These are phyloP conservation scores for Lethocerus indicus DNA, from an alignment of 1,140 invertebrate species.

Conservation along the genomic window DNA sequence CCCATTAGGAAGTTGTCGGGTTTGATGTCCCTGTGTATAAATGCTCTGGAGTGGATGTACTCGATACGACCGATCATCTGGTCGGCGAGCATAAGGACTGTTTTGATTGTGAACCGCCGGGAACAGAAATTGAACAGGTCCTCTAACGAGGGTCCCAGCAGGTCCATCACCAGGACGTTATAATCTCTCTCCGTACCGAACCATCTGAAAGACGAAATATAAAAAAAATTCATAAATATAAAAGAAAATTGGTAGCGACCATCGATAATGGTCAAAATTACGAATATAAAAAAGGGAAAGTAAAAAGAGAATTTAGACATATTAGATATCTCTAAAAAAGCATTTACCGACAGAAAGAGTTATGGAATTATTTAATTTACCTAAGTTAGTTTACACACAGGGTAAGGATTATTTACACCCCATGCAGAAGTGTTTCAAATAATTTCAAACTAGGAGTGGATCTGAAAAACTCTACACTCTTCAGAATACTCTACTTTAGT, in stretches of 20 bases:
- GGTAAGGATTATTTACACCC: too few relatives aligned
- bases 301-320: too few relatives aligned
- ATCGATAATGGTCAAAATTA: too few relatives aligned
- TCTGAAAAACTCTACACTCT: too few relatives aligned
- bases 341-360: too few relatives aligned
- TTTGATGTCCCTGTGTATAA: conserved; percentile 92
- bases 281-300: too few relatives aligned
- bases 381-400: too few relatives aligned
- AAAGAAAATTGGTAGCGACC: not conserved
- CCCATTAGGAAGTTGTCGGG: conserved; percentile 99
- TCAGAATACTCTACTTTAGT: too few relatives aligned
- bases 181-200: conserved; percentile 85
- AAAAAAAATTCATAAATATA: not conserved
- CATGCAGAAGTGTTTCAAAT: too few relatives aligned
- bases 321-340: too few relatives aligned
- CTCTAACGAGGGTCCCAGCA: conserved; percentile 87
- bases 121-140: conserved; percentile 96
- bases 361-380: too few relatives aligned
- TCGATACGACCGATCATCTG: conserved; percentile 86
- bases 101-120: conserved; percentile 92
- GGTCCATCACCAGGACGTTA: conserved; percentile 93
- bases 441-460: too few relatives aligned
- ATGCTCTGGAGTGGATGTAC: conserved; percentile 89
- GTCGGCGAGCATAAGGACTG: conserved; percentile 92
- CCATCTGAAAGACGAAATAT: conserved; percentile 47